Evolutionary conservation across 2,888 invertebrate genomes (phyloP).

Genomic region (Bimastos eiseni): DNA sequence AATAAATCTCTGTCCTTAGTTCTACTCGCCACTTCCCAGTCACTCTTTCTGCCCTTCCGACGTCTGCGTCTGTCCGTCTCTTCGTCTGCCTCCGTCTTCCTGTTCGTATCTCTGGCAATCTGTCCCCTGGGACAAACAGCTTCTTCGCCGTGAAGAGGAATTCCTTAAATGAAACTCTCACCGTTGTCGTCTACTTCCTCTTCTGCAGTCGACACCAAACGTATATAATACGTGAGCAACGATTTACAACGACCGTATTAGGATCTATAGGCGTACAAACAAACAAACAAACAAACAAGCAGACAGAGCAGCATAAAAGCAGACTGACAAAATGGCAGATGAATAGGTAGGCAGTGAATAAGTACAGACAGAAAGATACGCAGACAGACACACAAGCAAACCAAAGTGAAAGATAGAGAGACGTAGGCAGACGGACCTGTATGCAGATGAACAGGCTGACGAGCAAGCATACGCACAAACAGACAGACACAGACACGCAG

Average conservation of each 20-base stretch:
- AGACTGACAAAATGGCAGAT: not conserved
- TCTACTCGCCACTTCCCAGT: not conserved
- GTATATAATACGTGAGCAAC: not conserved
- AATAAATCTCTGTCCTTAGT: not conserved
- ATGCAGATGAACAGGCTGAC: not conserved
- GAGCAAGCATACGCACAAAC: too few relatives aligned
- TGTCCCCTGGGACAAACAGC: not conserved
- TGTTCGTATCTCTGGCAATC: not conserved
- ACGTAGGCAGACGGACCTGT: not conserved
- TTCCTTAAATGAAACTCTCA: not conserved
- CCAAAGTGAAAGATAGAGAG: not conserved
- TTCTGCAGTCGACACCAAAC: not conserved
- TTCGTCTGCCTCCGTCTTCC: not conserved
- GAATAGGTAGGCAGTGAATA: not conserved
- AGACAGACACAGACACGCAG: too few relatives aligned
- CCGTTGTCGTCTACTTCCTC: not conserved
- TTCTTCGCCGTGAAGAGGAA: not conserved
- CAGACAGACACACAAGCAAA: not conserved
- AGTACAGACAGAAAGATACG: not conserved
- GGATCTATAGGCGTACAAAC: not conserved
- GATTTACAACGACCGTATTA: not conserved
- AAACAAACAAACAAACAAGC: not conserved
- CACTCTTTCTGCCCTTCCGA: not conserved
- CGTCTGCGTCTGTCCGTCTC: not conserved
- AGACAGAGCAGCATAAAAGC: not conserved